Evolutionary conservation across 2,888 invertebrate genomes (phyloP).

Genomic region (Rhingia rostrata): DNA sequence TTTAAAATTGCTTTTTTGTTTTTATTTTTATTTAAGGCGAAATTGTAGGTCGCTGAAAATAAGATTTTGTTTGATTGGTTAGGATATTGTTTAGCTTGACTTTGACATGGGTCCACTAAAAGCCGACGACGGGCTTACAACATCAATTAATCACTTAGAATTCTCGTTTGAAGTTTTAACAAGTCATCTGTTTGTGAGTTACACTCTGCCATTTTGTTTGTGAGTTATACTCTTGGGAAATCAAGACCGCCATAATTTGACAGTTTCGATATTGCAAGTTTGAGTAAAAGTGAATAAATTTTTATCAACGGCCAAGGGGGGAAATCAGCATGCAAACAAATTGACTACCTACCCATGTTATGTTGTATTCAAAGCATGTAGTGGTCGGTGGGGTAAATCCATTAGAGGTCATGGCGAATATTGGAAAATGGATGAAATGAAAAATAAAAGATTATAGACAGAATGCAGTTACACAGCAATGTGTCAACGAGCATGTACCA

Average conservation of each 20-base stretch:
- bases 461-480: conserved; percentile 18
- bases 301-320: conserved; percentile 19
- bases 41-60: conserved; percentile 65
- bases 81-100: neutral
- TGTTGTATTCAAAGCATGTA: neutral
- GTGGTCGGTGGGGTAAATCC: conserved; percentile 13
- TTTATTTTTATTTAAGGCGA: conserved; percentile 62
- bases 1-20: conserved; percentile 24
- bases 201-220: neutral
- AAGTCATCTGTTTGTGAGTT: neutral
- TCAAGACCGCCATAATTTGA: conserved; percentile 28
- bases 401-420: conserved; percentile 15
- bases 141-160: conserved; percentile 22
- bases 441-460: conserved; percentile 9
- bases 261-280: conserved; percentile 27
- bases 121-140: neutral
- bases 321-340: conserved; percentile 37
- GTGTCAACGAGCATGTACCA: conserved; percentile 5
- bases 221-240: conserved; percentile 37
- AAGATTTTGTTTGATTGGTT: neutral
- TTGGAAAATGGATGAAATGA: neutral
- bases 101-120: conserved; percentile 47
- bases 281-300: conserved; percentile 37
- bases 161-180: neutral
- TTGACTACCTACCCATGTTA: neutral